These are phyloP conservation scores for Ophthalmolycus amberensis DNA, from an alignment of 2,113 vertebrate species.

Conservation along the genomic window DNA sequence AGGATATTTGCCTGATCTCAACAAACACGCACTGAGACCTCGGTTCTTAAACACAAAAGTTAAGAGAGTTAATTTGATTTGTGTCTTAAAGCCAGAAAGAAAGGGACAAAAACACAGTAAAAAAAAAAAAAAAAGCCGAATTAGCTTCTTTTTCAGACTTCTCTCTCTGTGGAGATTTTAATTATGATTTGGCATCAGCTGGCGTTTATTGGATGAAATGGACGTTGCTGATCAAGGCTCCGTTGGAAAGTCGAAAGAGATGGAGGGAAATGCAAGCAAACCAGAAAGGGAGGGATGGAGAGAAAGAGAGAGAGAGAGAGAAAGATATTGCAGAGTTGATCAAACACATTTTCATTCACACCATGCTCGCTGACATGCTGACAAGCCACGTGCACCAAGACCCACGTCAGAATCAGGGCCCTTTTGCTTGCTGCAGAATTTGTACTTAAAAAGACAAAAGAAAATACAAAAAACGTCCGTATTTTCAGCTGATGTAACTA, in stretches of 20 bases:
- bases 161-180: slow-evolving; percentile 78
- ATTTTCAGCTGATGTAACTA: slow-evolving; percentile 21
- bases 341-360: slow-evolving; percentile 55
- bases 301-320: slow-evolving; percentile 58
- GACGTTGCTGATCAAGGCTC: slow-evolving; percentile 75
- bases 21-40: neutral
- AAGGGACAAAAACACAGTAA: slow-evolving; percentile 30
- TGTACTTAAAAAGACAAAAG: slow-evolving; percentile 31
- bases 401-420: neutral
- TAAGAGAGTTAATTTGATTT: slow-evolving; percentile 53
- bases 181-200: slow-evolving; percentile 81
- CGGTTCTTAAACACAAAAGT: slow-evolving; percentile 32
- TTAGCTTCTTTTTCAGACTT: slow-evolving; percentile 70
- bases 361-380: slow-evolving; percentile 39
- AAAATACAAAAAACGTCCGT: neutral
- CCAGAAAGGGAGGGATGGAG: slow-evolving; percentile 22
- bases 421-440: slow-evolving; percentile 6
- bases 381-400: slow-evolving; percentile 27
- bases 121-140: slow-evolving; percentile 53
- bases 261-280: slow-evolving; percentile 52
- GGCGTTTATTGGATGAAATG: slow-evolving; percentile 74
- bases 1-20: slow-evolving; percentile 14
- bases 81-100: slow-evolving; percentile 44
- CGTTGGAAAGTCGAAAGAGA: slow-evolving; percentile 65
- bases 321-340: slow-evolving; percentile 32